Conservation (phyloP, 2,888 invertebrate genomes). For the Catocala nupta region DNA sequence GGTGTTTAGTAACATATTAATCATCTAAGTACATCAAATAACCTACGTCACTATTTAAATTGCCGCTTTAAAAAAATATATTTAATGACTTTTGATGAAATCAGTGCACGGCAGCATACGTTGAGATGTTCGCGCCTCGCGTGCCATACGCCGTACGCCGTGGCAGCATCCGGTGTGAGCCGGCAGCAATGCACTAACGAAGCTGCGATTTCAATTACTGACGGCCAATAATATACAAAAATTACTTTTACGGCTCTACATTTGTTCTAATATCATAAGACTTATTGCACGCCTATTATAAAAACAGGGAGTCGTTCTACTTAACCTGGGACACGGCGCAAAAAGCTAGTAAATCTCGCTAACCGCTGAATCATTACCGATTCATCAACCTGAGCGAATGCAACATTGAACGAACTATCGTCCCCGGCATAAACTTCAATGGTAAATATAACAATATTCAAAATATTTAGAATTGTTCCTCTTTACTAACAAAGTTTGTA, state of each 20-base stretch:
- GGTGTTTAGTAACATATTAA: no score
- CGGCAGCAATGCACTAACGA: not conserved
- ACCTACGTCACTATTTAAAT: no score
- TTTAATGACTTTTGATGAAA: no score
- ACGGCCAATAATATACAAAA: constrained; percentile 1
- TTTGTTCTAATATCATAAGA: constrained; percentile 9
- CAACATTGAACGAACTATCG: constrained; percentile 11
- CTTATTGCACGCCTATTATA: constrained; percentile 7
- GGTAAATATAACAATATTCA: constrained; percentile 20
- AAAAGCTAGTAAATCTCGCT: constrained; percentile 6
- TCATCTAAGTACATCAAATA: no score
- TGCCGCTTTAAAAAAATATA: no score
- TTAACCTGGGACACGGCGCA: constrained; percentile 3
- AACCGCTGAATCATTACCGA: not conserved
- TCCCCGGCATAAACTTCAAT: constrained; percentile 12
- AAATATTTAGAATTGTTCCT: constrained; percentile 29
- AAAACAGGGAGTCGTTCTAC: constrained; percentile 8
- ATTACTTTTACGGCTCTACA: not conserved
- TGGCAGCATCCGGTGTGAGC: no score
- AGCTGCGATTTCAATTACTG: not conserved
- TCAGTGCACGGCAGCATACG: no score
- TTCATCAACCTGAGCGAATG: constrained; percentile 4
- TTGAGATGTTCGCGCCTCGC: no score
- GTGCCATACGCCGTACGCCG: no score
- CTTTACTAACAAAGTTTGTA: constrained; percentile 30